These are phyloP conservation scores for Drosophila varians DNA, from an alignment of 1,140 invertebrate genomes.

Conservation along the genomic window DNA sequence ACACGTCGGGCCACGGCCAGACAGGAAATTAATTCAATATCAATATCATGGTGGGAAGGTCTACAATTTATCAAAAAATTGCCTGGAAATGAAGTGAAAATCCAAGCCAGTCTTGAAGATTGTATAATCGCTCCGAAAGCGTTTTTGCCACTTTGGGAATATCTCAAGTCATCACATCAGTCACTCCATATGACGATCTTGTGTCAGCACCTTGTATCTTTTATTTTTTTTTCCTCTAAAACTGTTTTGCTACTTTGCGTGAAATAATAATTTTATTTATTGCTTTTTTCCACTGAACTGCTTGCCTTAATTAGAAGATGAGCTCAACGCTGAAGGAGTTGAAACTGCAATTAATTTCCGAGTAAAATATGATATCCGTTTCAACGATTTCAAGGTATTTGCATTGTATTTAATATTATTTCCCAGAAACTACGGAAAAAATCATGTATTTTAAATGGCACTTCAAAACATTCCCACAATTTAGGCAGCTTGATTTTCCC, in stretches of 20 bases:
- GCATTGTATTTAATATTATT: background rate
- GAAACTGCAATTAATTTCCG: background rate
- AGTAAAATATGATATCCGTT: background rate
- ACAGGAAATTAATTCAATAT: constrained; percentile 66
- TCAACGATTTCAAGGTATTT: background rate
- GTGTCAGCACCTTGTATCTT: constrained; percentile 4
- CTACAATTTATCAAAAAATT: constrained; percentile 6
- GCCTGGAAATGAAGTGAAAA: constrained; percentile 46
- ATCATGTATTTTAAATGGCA: background rate
- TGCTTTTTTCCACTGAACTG: constrained; percentile 12
- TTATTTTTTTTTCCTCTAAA: background rate
- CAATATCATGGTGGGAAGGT: constrained; percentile 15
- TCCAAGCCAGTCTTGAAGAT: constrained; percentile 3
- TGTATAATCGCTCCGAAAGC: constrained; percentile 12
- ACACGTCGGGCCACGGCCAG: background rate
- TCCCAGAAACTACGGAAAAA: background rate
- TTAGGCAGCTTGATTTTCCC: constrained; percentile 5
- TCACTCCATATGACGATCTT: background rate
- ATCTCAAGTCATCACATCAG: constrained; percentile 7
- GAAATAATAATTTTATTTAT: constrained; percentile 11
- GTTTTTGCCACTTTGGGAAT: constrained; percentile 2
- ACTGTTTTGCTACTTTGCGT: constrained; percentile 8
- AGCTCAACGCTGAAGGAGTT: constrained; percentile 1
- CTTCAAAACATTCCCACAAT: background rate
- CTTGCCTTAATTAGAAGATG: constrained; percentile 14